A percentile compares a stretch with the other conserved stretches of the same genome.
Evolutionary conservation across 1,140 invertebrate genomes (phyloP).

Genomic region (Idris sp.): DNA sequence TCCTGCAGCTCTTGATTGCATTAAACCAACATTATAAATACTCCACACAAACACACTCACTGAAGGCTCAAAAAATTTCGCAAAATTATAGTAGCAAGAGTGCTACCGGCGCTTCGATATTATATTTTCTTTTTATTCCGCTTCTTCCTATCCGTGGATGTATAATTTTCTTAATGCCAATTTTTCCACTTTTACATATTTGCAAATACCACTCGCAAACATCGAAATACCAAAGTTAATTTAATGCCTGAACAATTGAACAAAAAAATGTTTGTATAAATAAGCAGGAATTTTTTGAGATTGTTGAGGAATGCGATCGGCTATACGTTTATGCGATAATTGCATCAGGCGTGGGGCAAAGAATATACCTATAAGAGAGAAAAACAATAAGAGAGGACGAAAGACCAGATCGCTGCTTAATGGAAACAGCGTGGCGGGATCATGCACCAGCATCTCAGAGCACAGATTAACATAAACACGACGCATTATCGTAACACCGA

Average conservation of each 20-base stretch:
- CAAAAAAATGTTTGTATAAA: too few relatives aligned
- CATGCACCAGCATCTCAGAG: conserved; percentile 62
- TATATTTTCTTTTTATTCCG: conserved; percentile 35
- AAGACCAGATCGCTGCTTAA: conserved; percentile 65
- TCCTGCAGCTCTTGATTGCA: conserved; percentile 59
- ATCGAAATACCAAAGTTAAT: conserved; percentile 25
- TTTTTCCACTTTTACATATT: conserved; percentile 53
- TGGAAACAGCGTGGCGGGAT: conserved; percentile 65
- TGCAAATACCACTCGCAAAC: conserved; percentile 20
- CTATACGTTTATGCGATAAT: conserved; percentile 64
- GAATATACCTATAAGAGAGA: conserved; percentile 54
- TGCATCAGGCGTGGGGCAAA: conserved; percentile 54
- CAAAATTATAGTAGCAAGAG: conserved; percentile 54
- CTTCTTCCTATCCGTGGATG: conserved; percentile 4
- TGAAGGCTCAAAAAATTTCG: conserved; percentile 31
- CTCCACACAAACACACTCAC: conserved; percentile 25
- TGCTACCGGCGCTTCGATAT: conserved; percentile 47
- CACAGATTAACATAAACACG: conserved; percentile 70
- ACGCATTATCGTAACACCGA: conserved; percentile 69
- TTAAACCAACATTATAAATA: conserved; percentile 66
- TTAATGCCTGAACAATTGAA: too few relatives aligned
- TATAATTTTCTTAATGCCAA: conserved; percentile 48
- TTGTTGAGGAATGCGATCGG: conserved; percentile 61
- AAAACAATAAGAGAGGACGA: conserved; percentile 59
- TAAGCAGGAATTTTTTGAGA: conserved; percentile 58